A percentile compares a stretch with the other conserved stretches of the same genome.
Evolutionary conservation across 2,888 invertebrate genomes (phyloP).

Genomic region (Amaurobius ferox): DNA sequence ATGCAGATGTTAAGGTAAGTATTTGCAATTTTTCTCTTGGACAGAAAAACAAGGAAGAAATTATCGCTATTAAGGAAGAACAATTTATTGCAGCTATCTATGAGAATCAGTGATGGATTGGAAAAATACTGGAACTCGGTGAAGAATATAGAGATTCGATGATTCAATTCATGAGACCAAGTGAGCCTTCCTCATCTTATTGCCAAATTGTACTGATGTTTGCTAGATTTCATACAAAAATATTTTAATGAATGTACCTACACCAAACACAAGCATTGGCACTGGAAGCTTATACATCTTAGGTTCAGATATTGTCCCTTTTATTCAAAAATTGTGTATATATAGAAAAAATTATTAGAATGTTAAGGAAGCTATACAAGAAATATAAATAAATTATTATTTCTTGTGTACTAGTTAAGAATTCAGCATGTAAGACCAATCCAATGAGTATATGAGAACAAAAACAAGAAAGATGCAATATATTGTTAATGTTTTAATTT

Average conservation of each 20-base stretch:
- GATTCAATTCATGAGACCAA: constrained; percentile 7
- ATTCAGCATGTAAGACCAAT: no score
- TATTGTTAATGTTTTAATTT: no score
- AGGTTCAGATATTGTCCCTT: background rate
- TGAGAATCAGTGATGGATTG: background rate
- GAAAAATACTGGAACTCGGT: constrained; percentile 11
- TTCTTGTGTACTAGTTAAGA: no score
- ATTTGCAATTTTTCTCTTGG: background rate
- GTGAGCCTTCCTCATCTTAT: constrained; percentile 5
- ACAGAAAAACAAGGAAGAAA: background rate
- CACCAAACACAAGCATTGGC: background rate
- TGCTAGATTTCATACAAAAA: background rate
- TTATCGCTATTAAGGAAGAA: background rate
- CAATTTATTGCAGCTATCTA: constrained; percentile 6
- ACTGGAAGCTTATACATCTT: background rate
- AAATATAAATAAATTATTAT: no score
- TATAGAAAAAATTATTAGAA: background rate
- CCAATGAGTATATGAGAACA: no score
- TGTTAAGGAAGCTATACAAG: no score
- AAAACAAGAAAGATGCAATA: no score
- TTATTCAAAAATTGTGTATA: background rate
- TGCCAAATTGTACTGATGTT: background rate
- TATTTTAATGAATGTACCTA: constrained; percentile 4
- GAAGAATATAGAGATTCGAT: background rate
- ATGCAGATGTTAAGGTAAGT: no score